Percentiles rank a stretch among this genome's conserved stretches.
Conservation (phyloP, 2,113 vertebrate species). For the Clarias batrachus region DNA sequence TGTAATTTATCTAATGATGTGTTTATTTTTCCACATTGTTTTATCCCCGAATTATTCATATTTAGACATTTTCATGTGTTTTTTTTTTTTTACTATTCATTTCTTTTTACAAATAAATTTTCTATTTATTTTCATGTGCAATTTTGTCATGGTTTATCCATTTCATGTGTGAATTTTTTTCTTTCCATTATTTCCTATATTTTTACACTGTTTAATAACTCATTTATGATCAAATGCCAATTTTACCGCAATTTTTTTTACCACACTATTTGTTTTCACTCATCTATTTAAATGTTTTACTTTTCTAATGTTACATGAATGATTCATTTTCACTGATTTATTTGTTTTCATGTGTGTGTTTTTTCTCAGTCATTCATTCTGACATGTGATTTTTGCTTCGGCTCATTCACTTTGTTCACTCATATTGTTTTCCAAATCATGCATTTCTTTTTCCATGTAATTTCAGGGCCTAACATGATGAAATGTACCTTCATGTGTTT, state of each 20-base stretch:
- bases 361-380: not conserved
- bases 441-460: not conserved
- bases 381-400: not conserved
- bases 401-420: too few species aligned
- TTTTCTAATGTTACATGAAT: not conserved
- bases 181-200: not conserved
- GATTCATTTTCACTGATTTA: not conserved
- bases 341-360: not conserved
- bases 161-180: not conserved
- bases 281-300: not conserved
- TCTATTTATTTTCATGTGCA: not conserved
- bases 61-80: not conserved
- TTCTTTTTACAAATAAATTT: too few species aligned
- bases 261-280: too few species aligned
- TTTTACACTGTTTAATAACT: too few species aligned
- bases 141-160: not conserved
- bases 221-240: not conserved
- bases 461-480: not conserved
- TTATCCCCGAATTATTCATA: not conserved
- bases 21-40: not conserved
- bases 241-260: not conserved
- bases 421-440: not conserved
- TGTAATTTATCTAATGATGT: not conserved
- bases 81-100: not conserved
- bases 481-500: not conserved